phyloP scores from a whole-genome alignment of 2,888 invertebrate species.

The Andrena bucephala region DNA sequence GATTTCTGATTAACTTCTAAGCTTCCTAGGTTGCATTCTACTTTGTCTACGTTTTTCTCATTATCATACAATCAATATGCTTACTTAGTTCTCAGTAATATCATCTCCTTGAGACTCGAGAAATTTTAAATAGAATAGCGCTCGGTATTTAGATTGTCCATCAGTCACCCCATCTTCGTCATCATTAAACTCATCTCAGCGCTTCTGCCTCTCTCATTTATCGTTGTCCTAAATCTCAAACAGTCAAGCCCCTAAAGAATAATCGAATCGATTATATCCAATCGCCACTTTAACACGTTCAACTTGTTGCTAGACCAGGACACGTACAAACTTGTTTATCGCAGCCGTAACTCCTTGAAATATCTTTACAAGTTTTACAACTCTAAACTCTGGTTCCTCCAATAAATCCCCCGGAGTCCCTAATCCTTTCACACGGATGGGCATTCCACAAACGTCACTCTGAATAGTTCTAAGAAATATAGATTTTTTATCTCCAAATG shows the following conservation, averaged over 20 bases:
- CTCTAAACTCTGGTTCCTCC: neutral
- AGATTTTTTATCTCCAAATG: no score
- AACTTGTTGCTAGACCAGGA: neutral
- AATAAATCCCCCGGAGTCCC: neutral
- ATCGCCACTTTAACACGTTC: neutral
- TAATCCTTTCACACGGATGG: neutral
- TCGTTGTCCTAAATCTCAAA: conserved; percentile 39
- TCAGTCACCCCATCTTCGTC: conserved; percentile 30
- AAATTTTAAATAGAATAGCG: neutral
- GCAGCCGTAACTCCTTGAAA: neutral
- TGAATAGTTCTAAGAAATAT: no score
- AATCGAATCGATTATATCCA: conserved; percentile 22
- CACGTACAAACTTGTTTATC: neutral
- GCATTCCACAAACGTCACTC: neutral
- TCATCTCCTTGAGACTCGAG: neutral
- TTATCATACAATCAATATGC: neutral
- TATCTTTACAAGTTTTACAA: no score
- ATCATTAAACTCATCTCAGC: conserved; percentile 31
- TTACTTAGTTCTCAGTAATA: neutral
- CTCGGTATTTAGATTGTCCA: neutral
- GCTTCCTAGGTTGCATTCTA: neutral
- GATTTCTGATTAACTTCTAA: neutral
- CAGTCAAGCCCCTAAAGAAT: conserved; percentile 13
- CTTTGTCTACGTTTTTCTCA: neutral
- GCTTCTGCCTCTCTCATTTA: conserved; percentile 28